A percentile compares a stretch with the other conserved stretches of the same genome.
These are phyloP conservation scores for Neomonachus schauinslandi DNA, from an alignment of 2,113 vertebrate genomes.

Conservation along the genomic window DNA sequence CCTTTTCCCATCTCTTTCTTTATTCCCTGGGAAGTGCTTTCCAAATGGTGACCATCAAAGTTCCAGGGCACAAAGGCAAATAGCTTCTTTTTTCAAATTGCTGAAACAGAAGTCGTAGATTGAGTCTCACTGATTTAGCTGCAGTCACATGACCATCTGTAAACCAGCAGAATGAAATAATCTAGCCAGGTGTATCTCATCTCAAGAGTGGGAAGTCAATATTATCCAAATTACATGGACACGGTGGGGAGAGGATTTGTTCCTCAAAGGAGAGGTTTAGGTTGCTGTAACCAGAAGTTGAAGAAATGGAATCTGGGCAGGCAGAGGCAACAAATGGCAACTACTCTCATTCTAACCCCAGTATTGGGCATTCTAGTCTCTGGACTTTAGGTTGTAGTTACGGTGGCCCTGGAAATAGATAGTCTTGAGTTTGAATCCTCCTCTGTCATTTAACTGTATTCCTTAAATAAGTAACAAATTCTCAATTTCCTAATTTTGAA, in stretches of 20 bases:
- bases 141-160: background rate
- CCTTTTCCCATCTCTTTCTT: background rate
- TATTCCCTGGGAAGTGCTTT: background rate
- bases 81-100: background rate
- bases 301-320: background rate
- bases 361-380: background rate
- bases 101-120: background rate
- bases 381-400: background rate
- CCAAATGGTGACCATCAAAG: background rate
- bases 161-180: background rate
- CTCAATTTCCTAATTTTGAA: background rate
- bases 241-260: background rate
- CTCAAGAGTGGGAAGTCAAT: background rate
- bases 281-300: background rate
- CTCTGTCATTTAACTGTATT: background rate
- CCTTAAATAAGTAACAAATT: background rate
- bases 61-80: background rate
- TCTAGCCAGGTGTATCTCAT: background rate
- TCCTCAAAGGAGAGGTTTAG: background rate
- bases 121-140: background rate
- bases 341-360: background rate
- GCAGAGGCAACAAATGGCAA: background rate
- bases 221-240: background rate
- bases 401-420: background rate
- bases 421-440: background rate